phyloP scores from a whole-genome alignment of 2,113 vertebrate species.

The Alosa alosa region DNA sequence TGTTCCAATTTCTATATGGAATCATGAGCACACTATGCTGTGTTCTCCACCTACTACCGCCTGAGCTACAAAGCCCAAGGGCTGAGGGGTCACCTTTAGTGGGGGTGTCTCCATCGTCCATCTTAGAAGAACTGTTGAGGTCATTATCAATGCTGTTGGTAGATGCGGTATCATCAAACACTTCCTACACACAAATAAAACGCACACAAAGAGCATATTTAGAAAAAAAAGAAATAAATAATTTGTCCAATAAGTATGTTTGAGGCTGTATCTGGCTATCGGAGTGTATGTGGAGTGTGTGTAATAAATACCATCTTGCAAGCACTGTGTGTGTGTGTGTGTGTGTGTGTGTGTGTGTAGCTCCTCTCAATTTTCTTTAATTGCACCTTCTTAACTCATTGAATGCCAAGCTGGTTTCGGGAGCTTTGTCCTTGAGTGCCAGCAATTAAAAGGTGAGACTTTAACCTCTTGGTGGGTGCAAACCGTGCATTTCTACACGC shows the following conservation, averaged over 20 bases:
- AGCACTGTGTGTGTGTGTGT: background rate
- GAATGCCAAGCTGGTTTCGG: too few relatives aligned
- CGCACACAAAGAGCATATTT: background rate
- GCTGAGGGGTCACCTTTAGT: slow-evolving; percentile 72
- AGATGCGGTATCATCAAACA: slow-evolving; percentile 74
- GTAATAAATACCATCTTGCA: background rate
- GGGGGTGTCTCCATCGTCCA: slow-evolving; percentile 72
- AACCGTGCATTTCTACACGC: too few relatives aligned
- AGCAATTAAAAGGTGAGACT: too few relatives aligned
- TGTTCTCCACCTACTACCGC: background rate
- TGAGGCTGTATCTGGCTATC: background rate
- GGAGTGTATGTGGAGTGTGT: background rate
- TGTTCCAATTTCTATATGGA: background rate
- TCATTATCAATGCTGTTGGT: slow-evolving; percentile 75
- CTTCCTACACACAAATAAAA: slow-evolving; percentile 69
- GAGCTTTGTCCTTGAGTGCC: too few relatives aligned
- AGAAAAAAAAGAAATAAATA: background rate
- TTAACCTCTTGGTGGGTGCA: too few relatives aligned
- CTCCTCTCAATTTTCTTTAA: too few relatives aligned
- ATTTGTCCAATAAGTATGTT: background rate
- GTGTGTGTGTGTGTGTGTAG: background rate
- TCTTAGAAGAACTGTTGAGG: slow-evolving; percentile 65
- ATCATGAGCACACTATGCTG: background rate
- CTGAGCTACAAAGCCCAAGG: background rate
- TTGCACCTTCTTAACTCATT: background rate